phyloP scores from a whole-genome alignment of 1,140 invertebrate genomes.

The Drosophila seguyi region DNA sequence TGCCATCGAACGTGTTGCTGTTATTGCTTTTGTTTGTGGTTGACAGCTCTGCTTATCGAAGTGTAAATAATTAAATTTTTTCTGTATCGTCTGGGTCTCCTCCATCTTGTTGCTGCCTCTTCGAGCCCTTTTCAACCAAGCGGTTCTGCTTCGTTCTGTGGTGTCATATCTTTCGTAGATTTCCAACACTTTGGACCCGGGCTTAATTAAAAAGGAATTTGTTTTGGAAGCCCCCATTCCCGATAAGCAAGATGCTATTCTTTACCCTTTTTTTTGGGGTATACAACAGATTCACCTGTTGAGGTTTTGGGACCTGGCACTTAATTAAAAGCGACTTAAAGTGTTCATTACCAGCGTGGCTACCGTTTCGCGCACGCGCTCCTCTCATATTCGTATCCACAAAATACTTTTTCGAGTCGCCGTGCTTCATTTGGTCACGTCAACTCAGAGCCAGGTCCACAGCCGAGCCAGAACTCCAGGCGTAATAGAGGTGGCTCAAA shows the following conservation, averaged over 20 bases:
- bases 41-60: slow-evolving; percentile 81
- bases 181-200: slow-evolving; percentile 53
- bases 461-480: slow-evolving; percentile 49
- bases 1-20: slow-evolving; percentile 54
- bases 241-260: slow-evolving; percentile 17
- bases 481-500: slow-evolving; percentile 74
- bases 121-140: slow-evolving; percentile 18
- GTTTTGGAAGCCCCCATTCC: neutral
- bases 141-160: slow-evolving; percentile 3
- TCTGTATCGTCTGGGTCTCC: slow-evolving; percentile 48
- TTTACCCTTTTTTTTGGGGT: neutral
- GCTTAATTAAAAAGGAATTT: slow-evolving; percentile 35
- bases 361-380: slow-evolving; percentile 69
- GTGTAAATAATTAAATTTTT: slow-evolving; percentile 83
- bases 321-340: slow-evolving; percentile 85
- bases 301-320: slow-evolving; percentile 51
- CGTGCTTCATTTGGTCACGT: slow-evolving; percentile 76
- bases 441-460: slow-evolving; percentile 48
- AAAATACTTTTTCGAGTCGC: slow-evolving; percentile 69
- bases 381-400: slow-evolving; percentile 76
- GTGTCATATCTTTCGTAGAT: slow-evolving; percentile 53
- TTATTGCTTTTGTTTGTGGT: slow-evolving; percentile 65
- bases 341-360: slow-evolving; percentile 79
- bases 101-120: slow-evolving; percentile 32
- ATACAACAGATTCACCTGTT: slow-evolving; percentile 45